These are phyloP conservation scores for Hirtodrosophila cameraria DNA, from an alignment of 2,888 invertebrate genomes.

Conservation along the genomic window DNA sequence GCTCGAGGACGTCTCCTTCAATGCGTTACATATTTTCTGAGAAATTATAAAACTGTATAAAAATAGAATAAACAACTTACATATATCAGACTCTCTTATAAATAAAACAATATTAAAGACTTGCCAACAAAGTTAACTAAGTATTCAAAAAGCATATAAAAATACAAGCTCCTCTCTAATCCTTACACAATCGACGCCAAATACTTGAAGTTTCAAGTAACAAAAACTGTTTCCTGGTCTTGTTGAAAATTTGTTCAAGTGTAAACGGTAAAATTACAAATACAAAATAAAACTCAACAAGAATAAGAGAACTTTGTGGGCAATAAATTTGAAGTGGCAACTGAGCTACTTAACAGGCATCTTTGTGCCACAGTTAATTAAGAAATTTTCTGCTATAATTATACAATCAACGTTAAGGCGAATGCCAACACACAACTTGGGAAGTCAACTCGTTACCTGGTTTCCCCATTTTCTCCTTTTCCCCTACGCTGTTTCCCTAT, in stretches of 20 bases:
- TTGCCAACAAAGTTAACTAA: background rate
- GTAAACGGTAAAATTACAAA: constrained; percentile 33
- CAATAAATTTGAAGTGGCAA: constrained; percentile 60
- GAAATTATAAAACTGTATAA: too few species aligned
- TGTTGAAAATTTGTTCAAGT: constrained; percentile 13
- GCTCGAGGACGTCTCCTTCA: too few species aligned
- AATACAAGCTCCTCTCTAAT: constrained; percentile 4
- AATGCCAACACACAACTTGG: constrained; percentile 47
- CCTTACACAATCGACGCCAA: constrained; percentile 11
- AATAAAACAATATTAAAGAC: too few species aligned
- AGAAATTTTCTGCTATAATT: constrained; percentile 74
- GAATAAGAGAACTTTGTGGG: constrained; percentile 12
- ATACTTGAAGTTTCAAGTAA: constrained; percentile 15
- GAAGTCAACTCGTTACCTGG: constrained; percentile 46
- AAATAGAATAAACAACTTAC: too few species aligned
- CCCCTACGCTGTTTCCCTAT: too few species aligned
- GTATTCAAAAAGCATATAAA: constrained; percentile 1
- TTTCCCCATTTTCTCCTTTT: background rate
- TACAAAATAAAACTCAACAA: background rate
- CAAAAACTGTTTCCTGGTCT: constrained; percentile 16
- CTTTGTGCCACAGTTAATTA: constrained; percentile 64
- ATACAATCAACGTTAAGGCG: constrained; percentile 64
- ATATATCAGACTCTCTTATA: too few species aligned
- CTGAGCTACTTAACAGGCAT: constrained; percentile 53
- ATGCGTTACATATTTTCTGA: too few species aligned